Evolutionary conservation across 1,140 invertebrate genomes (phyloP), one percentile per base, ranked within the genome.

Genomic region (Halesus radiatus): DNA sequence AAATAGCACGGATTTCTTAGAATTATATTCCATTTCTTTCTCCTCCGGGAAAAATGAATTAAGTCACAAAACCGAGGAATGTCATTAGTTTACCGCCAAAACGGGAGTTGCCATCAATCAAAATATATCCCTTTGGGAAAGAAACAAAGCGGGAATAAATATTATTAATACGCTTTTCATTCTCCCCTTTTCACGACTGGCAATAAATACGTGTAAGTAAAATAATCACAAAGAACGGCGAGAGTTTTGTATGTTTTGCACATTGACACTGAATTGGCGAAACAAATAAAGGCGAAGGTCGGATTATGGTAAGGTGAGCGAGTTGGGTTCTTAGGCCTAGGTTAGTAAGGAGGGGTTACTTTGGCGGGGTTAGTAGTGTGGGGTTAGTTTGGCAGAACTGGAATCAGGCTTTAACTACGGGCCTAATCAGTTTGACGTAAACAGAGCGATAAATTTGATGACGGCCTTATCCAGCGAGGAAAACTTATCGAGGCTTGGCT

Each of bases 41-140:
- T 45, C 8, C 37, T 45, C 8, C 1, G 68, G 26, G 32, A 37
- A 72, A 72, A 72, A 53, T 72, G 74, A 76, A 76, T 76, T 76
- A 76, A 76, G 74, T 62, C 74, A 50, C 74, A 64, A 53, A 76
- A 76, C 68, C 68, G 26, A 52, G 68, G n/a, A 72, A 72, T 15
- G 50, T 16, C 68, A 72, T 72, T 72, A 53, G 18, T 72, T 72
- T 72, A 13, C 50, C 68, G 68, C 66, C 29, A 60, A 56, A 54
- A 20, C 26, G 52, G 68, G 62, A 32, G 77, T 73, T 73, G 52
- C 77, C 54, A 79, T 79, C 77, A 79, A 79, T 79, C 77, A 79
- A 72, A 79, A 60, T 72, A 72, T 79, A 58, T 37, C 64, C 50
- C 23, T 66, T 20, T 4, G 58, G 26, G 56, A 58, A 53, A 32